phyloP scores from a whole-genome alignment of 2,797 vertebrate species.

The Bradypus variegatus region DNA sequence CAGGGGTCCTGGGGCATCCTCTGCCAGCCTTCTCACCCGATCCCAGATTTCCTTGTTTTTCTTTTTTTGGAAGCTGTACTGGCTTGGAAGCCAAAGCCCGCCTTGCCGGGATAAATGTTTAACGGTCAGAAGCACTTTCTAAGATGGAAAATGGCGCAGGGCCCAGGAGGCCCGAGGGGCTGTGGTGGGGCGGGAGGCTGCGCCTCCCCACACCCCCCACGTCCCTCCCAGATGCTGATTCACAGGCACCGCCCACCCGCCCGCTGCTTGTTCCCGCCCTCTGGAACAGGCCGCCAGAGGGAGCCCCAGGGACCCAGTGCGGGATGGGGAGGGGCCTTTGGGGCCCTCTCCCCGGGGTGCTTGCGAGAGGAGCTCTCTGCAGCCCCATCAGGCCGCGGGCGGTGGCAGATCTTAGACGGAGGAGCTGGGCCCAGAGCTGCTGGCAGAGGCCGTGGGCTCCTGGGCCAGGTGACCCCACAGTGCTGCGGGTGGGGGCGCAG shows the following conservation, averaged over 20 bases:
- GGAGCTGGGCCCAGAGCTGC: not conserved
- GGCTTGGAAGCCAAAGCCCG: not conserved
- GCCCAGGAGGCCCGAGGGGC: slow-evolving; percentile 21
- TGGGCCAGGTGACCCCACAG: too few relatives aligned
- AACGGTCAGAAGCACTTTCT: slow-evolving; percentile 48
- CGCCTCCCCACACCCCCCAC: not conserved
- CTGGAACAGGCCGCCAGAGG: not conserved
- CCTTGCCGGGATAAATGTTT: slow-evolving; percentile 44
- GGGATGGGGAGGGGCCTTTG: rapidly evolving
- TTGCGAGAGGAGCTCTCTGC: not conserved
- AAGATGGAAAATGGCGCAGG: slow-evolving; percentile 38
- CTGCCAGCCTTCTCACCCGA: not conserved
- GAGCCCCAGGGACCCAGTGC: not conserved
- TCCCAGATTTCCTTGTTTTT: not conserved
- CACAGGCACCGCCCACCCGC: not conserved
- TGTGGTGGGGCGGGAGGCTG: not conserved
- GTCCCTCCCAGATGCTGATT: not conserved
- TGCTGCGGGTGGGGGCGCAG: too few relatives aligned
- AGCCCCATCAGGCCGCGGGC: rapidly evolving
- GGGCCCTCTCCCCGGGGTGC: not conserved
- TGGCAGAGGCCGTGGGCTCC: not conserved
- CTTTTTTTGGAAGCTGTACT: not conserved
- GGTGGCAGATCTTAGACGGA: rapidly evolving
- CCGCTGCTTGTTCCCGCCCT: not conserved
- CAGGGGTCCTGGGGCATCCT: rapidly evolving